These are phyloP conservation scores for Callimico goeldii DNA, from an alignment of 2,797 vertebrate species.

Conservation along the genomic window DNA sequence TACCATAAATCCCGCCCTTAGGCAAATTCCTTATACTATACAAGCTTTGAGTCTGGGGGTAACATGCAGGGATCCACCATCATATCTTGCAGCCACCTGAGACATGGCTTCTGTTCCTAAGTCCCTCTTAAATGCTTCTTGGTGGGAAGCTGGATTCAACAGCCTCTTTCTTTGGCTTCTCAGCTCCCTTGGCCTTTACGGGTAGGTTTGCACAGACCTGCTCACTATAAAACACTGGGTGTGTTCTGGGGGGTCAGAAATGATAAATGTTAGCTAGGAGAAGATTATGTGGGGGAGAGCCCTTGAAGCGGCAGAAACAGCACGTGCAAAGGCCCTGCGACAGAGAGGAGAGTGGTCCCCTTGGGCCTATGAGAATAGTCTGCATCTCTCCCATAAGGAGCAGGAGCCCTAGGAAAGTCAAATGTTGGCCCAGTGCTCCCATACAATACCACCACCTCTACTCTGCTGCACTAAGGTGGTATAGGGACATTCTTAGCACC, in stretches of 20 bases:
- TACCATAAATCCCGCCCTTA: neutral
- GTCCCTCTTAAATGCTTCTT: neutral
- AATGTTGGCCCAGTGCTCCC: neutral
- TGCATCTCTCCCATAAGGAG: neutral
- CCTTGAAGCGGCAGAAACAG: neutral
- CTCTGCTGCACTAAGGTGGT: neutral
- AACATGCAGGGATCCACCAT: neutral
- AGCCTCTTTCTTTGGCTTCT: neutral
- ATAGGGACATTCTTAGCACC: neutral
- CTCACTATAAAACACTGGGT: neutral
- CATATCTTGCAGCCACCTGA: neutral
- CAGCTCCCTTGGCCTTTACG: neutral
- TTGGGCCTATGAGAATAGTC: neutral
- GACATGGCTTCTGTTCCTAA: neutral
- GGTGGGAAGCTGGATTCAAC: neutral
- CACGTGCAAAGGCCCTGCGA: neutral
- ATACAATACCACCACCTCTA: neutral
- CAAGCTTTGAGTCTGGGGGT: neutral
- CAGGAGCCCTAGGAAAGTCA: neutral
- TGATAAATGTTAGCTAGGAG: neutral
- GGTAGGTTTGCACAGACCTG: neutral
- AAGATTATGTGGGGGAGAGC: neutral
- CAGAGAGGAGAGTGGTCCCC: neutral
- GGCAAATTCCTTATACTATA: neutral
- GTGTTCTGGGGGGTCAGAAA: neutral